These are phyloP conservation scores for Heliconius ethilla DNA, from an alignment of 2,888 invertebrate genomes.

Conservation along the genomic window DNA sequence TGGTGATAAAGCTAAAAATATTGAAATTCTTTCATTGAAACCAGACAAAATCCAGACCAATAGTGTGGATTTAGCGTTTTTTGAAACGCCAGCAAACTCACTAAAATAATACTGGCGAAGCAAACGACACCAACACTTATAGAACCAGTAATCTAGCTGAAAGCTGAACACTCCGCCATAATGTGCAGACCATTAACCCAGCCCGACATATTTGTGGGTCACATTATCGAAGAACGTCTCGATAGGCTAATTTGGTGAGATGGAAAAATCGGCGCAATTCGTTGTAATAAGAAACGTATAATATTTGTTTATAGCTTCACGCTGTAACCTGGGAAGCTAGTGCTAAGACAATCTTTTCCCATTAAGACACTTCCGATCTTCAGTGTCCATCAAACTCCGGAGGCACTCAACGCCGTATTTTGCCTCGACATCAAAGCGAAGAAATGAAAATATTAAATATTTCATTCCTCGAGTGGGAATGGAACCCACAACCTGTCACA, in stretches of 20 bases:
- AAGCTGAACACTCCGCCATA: constrained; percentile 42
- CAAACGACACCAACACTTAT: constrained; percentile 40
- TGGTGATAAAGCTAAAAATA: constrained; percentile 25
- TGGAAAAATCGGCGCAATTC: not conserved
- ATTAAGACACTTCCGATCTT: no score
- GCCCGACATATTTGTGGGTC: constrained; percentile 34
- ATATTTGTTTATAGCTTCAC: not conserved
- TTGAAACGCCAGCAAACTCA: constrained; percentile 37
- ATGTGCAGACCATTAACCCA: constrained; percentile 41
- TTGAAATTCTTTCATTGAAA: constrained; percentile 29
- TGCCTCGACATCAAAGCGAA: no score
- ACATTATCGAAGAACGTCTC: constrained; percentile 26
- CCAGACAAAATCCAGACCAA: constrained; percentile 32
- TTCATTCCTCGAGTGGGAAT: no score
- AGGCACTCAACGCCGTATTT: no score
- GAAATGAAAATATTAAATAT: no score
- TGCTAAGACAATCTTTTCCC: no score
- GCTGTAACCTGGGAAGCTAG: no score
- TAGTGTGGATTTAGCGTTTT: constrained; percentile 32
- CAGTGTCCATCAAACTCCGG: no score
- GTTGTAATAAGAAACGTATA: not conserved
- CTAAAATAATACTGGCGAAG: constrained; percentile 30
- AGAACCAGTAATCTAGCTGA: constrained; percentile 44
- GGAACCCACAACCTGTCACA: no score
- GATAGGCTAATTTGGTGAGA: constrained; percentile 25